Conservation (phyloP, 2,888 invertebrate genomes). For the Phanerotoma sp. region DNA sequence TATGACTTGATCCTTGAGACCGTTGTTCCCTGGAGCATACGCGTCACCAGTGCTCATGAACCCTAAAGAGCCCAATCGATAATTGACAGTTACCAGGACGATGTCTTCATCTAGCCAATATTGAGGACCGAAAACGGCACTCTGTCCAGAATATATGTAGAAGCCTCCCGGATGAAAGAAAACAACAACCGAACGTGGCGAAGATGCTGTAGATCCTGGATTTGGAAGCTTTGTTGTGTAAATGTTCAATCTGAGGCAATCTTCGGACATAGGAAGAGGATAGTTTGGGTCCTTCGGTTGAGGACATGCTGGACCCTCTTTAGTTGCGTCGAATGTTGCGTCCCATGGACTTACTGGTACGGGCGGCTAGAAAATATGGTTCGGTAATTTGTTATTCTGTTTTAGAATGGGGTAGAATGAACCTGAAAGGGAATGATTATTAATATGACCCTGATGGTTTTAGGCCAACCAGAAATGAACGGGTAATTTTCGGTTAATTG, state of each 20-base stretch:
- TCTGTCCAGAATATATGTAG: slow-evolving; percentile 64
- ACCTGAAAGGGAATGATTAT: too few relatives aligned
- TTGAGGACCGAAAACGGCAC: slow-evolving; percentile 62
- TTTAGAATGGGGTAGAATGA: too few relatives aligned
- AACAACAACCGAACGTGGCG: slow-evolving; percentile 64
- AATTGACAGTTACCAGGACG: slow-evolving; percentile 68
- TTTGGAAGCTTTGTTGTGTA: slow-evolving; percentile 58
- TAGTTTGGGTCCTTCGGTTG: slow-evolving; percentile 42
- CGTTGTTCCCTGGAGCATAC: slow-evolving; percentile 69
- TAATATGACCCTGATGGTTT: too few relatives aligned
- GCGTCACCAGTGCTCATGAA: slow-evolving; percentile 68
- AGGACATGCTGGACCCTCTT: slow-evolving; percentile 64
- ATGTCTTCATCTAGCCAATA: slow-evolving; percentile 68
- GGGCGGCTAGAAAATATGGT: slow-evolving; percentile 58
- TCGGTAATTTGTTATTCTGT: too few relatives aligned
- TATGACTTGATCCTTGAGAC: slow-evolving; percentile 70
- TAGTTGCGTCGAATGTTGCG: slow-evolving; percentile 60
- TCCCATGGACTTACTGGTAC: slow-evolving; percentile 59
- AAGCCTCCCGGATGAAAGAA: slow-evolving; percentile 69
- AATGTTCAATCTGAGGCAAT: slow-evolving; percentile 67
- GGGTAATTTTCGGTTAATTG: too few relatives aligned
- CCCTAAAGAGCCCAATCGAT: slow-evolving; percentile 64
- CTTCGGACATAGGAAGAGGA: slow-evolving; percentile 57
- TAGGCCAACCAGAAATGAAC: too few relatives aligned
- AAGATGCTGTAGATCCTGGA: slow-evolving; percentile 2